These are phyloP conservation scores for Notodonta dromedarius DNA, from an alignment of 2,888 invertebrate genomes.

Conservation along the genomic window DNA sequence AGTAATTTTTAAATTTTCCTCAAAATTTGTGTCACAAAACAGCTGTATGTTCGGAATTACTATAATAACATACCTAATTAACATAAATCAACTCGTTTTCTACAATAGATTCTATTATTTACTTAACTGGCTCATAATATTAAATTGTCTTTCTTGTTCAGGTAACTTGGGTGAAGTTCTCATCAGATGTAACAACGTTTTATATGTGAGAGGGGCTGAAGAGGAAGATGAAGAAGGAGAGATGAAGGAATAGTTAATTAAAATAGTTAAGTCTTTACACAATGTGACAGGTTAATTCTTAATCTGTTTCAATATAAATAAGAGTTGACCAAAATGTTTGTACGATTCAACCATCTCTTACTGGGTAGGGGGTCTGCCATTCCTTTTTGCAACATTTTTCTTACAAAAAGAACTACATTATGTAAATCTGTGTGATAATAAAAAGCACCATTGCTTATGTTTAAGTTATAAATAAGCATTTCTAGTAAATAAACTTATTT, in stretches of 20 bases:
- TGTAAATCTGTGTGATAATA: not conserved
- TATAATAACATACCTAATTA: not conserved
- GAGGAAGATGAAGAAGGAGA: conserved; percentile 99
- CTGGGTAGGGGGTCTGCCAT: not conserved
- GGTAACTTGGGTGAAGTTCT: conserved; percentile 98
- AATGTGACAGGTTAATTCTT: not conserved
- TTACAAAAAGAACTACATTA: not conserved
- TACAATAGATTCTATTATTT: not conserved
- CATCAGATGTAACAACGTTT: conserved; percentile 98
- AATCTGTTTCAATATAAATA: not conserved
- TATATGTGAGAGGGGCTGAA: conserved; percentile 97
- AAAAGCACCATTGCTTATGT: not conserved
- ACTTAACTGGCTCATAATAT: not conserved
- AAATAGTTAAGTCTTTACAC: not conserved
- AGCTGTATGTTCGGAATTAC: too few relatives aligned
- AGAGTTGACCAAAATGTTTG: not conserved
- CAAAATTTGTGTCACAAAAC: too few relatives aligned
- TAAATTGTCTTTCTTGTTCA: conserved; percentile 47
- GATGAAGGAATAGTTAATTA: conserved; percentile 89
- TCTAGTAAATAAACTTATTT: conserved; percentile 1
- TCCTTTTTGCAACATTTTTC: not conserved
- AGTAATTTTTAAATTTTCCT: too few relatives aligned
- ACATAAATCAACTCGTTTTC: not conserved
- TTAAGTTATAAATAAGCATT: not conserved
- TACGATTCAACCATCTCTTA: not conserved